Evolutionary conservation across 2,797 vertebrate species (phyloP).

Genomic region (Onychomys leucogaster): DNA sequence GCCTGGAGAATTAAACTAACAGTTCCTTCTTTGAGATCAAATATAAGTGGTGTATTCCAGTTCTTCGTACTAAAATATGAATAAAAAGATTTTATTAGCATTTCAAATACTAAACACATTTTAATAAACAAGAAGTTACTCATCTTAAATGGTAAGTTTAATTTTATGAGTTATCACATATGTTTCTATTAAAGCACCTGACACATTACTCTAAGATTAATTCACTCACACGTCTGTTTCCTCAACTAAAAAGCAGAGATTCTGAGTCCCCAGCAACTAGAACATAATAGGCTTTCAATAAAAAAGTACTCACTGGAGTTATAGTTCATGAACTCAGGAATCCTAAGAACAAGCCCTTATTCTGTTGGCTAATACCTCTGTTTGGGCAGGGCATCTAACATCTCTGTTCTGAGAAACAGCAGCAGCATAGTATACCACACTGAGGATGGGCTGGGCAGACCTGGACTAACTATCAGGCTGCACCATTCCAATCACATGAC

Average conservation of each 20-base stretch:
- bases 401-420: not conserved
- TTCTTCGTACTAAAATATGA: constrained; percentile 92
- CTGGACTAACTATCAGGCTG: not conserved
- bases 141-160: constrained; percentile 48
- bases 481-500: not conserved
- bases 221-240: not conserved
- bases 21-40: constrained; percentile 97
- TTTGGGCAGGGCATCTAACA: not conserved
- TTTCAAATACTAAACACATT: not conserved
- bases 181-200: constrained; percentile 24
- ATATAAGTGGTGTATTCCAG: constrained; percentile 99
- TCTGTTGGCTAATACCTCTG: constrained; percentile 32
- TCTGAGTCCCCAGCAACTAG: not conserved
- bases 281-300: not conserved
- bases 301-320: not conserved
- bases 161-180: constrained; percentile 22
- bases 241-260: not conserved
- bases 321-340: not conserved
- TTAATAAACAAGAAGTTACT: constrained; percentile 21
- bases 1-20: constrained; percentile 97
- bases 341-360: not conserved
- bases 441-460: not conserved
- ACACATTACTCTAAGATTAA: constrained; percentile 7
- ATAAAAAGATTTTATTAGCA: constrained; percentile 61
- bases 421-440: not conserved